Base-by-base conservation (phyloP, 2,888 invertebrate genomes). In the Drosophila putrida region DNA sequence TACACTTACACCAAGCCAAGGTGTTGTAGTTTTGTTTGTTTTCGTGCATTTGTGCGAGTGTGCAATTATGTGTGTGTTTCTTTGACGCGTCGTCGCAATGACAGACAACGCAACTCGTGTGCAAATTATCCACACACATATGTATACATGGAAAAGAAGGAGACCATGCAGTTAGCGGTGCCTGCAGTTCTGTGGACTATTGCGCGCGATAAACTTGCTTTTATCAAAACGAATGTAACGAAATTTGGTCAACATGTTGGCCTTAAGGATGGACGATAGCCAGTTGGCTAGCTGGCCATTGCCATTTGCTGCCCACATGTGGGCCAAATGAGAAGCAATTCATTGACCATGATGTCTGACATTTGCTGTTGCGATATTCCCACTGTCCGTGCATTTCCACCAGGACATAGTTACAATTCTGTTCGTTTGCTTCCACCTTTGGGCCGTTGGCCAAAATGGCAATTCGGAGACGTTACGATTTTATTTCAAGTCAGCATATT, bases 271-370 rank as follows among this genome's bases (percentile, higher is more conserved):
- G 58, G 66, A 55, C 51, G 50, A 20, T 60, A 64, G 43, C 54
- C 54, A 33, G 43, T 44, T 27, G 33, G 39, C 39, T 20, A 43
- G 39, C 15, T 61, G 44, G 71, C 49, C 55, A 54, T 43, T 50
- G 49, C 57, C 79, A 58, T 81, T 79, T 75, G 71, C 69, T 77
- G 74, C 83, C 80, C 89, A 88, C 84, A 84, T 90, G 90, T 83
- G 85, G 89, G 88, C 75, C 89, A 85, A 85, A 85, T 85, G 90
- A 88, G 84, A 86, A 87, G 87, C 81, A 75, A 88, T 90, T 81
- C 81, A 90, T 90, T 85, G 89, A 80, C 89, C 89, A 78, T 88
- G 85, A 88, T 86, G 84, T 75, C 81, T 70, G 87, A 65, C 78
- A 75, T 80, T 86, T 77, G 89, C 61, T 59, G 69, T 74, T 73